Evolutionary conservation across 2,113 vertebrate genomes (phyloP), one percentile per base, ranked within the genome.

Genomic region (Oplegnathus fasciatus): DNA sequence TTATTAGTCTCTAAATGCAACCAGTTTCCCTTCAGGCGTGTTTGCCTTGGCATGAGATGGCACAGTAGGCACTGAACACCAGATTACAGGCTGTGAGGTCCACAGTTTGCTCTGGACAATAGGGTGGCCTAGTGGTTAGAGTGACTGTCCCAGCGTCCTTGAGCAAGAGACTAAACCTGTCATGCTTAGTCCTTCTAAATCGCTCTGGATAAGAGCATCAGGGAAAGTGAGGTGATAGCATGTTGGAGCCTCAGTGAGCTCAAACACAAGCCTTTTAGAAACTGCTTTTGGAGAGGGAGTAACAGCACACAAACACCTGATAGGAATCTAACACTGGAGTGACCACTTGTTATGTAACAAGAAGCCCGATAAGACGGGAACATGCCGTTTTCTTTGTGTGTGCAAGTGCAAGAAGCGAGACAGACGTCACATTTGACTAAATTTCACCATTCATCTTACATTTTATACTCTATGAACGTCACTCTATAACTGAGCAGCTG

Each of bases 1-100:
- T 92, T 85, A 91, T 91, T 92, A 77, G 84, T 88, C 79, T 88
- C 78, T 75, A 83, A 87, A 87, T 85, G 80, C 60, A 54, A 85
- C 84, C 66, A 22, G 73, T 89, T 87, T 89, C 68, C 87, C 84
- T 70, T 78, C 71, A 64, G 69, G 89, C 78, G 8, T 52, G 73
- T 88, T 86, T 79, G 70, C 42, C 70, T 92, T 85, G 86, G 87
- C 90, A 83, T 82, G 54, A 68, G 32, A 82, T 72, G 62, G 64
- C 75, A 84, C 71, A 82, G 58, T 32, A 64, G 46, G 46, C 62
- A 17, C 42, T 50, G 65, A 40, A 64, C 62, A 32, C 11, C 65
- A 68, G 42, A 84, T 73, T 20, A 42, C 48, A 52, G 50, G 50
- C 34, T 74, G 62, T 30, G 28, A 2, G 7, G 42, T 50, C 24